Evolutionary conservation across 2,113 vertebrate species (phyloP), one percentile per base, ranked within the genome.

Genomic region (Cebidichthys violaceus): DNA sequence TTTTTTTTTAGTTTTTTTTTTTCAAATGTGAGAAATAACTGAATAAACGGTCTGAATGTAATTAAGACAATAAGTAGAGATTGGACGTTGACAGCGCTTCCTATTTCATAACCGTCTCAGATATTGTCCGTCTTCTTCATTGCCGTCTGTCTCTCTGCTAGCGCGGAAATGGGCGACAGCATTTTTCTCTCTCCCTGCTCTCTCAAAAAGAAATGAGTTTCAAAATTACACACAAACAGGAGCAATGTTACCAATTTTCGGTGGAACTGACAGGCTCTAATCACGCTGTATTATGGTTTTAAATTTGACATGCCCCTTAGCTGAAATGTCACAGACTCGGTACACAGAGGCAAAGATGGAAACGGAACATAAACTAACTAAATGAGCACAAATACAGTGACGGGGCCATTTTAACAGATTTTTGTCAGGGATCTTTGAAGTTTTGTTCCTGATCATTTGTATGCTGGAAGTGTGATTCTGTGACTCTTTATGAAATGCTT

Each of bases 131-230:
- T 59, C 27, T 54, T 75, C 4, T 47, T 55, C 24, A 59, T 68
- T 55, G 47, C 33, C 76, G 54, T 75, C 27, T 72, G 18, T 59
- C 31, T n/a, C 4, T 70, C 52, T 59, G 69, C 54, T 27, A 50
- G 41, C 14, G 29, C 18, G 39, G 43, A 39, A 2, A 6, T 1
- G 29, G 61, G 54, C 39, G 64, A 24, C 43, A 22, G 55, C 20
- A 8, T 79, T 35, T 65, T 31, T 65, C 14, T 17, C 6, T 47
- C 62, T 41, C 35, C 27, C n/a, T 55, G 27, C 22, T 57, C 39
- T 75, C 54, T 37, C 20, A 69, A 24, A 8, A 39, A 54, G 39
- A 72, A 86, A 80, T 70, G 35, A 52, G 43, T 64, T 85, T 86
- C 1, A n/a, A 82, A 82, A 80, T 72, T 3, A 45, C 33, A 75